Evolutionary conservation across 2,797 vertebrate genomes (phyloP), one percentile per base, ranked within the genome.

Genomic region (Odontamblyopus rebecca): DNA sequence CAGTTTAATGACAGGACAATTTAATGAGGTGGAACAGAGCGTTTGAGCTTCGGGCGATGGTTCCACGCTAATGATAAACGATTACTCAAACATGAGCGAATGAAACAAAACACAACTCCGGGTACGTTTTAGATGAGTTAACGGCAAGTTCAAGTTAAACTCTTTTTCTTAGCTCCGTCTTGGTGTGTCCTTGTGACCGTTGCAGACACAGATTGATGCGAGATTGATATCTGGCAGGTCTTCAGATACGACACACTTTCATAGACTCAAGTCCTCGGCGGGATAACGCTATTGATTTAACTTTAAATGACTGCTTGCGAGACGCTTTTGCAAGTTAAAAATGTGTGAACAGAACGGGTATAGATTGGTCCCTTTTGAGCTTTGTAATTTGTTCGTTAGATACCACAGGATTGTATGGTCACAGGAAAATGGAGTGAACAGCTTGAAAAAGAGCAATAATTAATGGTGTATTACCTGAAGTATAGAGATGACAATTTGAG

Each of bases 241-340:
- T 82, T 88, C 72, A 84, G 82, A 73, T 79, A 76, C 65, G 70
- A 82, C 61, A 75, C 74, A 77, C 88, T 86, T 81, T 86, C 76
- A 77, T 51, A 67, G 59, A 70, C 69, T 69, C 75, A 8, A 62
- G 72, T 82, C 77, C 79, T 71, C 51, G 60, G 77, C 71, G 76
- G 75, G 69, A 26, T 72, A 82, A 77, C 69, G 65, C 62, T 76
- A 83, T 75, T 84, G 83, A 89, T 88, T 56, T 61, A 72, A 77
- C 82, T 88, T 65, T 80, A 64, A 75, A 81, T 72, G 27, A 67
- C 5, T 56, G 26, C 63, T 80, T 70, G 84, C 77, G 79, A 81
- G 74, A 79, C 57, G 73, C 72, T 82, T 68, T 9, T 1, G 64
- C 59, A 74, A 79, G 75, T 72, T 11, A 70, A 74, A 61, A 78